These are phyloP conservation scores for Drosophila burlai DNA, from an alignment of 1,140 invertebrate genomes.

Conservation along the genomic window DNA sequence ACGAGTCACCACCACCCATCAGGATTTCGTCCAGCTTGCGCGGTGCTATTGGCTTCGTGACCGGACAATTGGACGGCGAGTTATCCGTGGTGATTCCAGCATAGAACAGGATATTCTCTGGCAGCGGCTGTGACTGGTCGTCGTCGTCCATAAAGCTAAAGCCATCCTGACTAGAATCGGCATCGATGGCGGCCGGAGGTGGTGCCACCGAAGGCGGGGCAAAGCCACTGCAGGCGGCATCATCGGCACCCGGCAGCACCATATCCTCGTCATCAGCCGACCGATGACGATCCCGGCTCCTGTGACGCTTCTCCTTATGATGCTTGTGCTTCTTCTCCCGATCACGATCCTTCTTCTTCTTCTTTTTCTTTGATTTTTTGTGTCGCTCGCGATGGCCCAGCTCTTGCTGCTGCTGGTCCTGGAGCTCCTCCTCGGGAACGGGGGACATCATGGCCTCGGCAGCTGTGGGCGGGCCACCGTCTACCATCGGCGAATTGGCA, in stretches of 20 bases:
- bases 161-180: conserved; percentile 85
- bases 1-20: conserved; percentile 49
- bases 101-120: conserved; percentile 84
- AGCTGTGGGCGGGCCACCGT: conserved; percentile 74
- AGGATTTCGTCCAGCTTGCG: conserved; percentile 69
- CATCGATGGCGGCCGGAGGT: conserved; percentile 38
- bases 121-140: conserved; percentile 77
- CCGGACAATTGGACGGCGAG: conserved; percentile 76
- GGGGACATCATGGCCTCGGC: conserved; percentile 82
- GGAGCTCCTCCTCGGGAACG: conserved; percentile 62
- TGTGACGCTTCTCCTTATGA: conserved; percentile 88
- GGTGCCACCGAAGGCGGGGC: conserved; percentile 33
- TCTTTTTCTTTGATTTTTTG: conserved; percentile 92
- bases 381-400: conserved; percentile 85
- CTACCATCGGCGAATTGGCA: conserved; percentile 69
- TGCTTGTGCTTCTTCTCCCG: conserved; percentile 90
- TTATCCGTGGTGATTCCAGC: conserved; percentile 84
- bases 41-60: conserved; percentile 74
- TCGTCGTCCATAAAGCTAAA: conserved; percentile 86
- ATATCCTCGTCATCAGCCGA: conserved; percentile 46
- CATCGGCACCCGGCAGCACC: conserved; percentile 25
- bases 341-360: conserved; percentile 91
- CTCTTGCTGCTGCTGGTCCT: conserved; percentile 31
- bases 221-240: conserved; percentile 55
- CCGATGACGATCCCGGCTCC: conserved; percentile 65